phyloP scores from a whole-genome alignment of 2,113 vertebrate genomes.

The Channa argus region DNA sequence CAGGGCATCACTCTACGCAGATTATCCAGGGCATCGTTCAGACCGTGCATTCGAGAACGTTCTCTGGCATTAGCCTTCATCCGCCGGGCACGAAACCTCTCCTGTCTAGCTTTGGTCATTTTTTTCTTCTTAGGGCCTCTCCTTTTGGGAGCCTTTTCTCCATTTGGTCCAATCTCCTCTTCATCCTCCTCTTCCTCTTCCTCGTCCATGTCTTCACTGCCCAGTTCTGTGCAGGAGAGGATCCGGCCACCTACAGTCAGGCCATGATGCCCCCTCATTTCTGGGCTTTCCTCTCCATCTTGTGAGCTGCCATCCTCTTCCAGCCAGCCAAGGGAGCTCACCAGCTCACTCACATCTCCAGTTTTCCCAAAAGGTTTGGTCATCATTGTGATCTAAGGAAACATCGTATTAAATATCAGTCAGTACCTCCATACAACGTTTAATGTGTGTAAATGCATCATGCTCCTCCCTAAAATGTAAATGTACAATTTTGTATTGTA shows the following conservation, averaged over 20 bases:
- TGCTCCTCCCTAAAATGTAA: neutral
- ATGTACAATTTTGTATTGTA: neutral
- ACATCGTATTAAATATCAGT: constrained; percentile 30
- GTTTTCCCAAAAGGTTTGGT: constrained; percentile 85
- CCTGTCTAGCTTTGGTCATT: constrained; percentile 95
- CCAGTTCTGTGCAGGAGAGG: constrained; percentile 80
- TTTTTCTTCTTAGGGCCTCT: constrained; percentile 99
- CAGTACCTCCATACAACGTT: neutral
- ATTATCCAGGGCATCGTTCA: constrained; percentile 95
- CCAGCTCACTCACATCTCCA: constrained; percentile 86
- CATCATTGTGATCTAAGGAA: constrained; percentile 86
- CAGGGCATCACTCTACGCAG: constrained; percentile 96
- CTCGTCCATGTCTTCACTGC: constrained; percentile 81
- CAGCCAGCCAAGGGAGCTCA: constrained; percentile 87
- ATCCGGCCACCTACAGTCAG: constrained; percentile 55
- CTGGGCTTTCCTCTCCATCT: constrained; percentile 82
- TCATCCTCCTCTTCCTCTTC: constrained; percentile 90
- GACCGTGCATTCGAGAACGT: constrained; percentile 93
- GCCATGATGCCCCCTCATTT: constrained; percentile 62
- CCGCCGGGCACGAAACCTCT: constrained; percentile 90
- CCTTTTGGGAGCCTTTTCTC: constrained; percentile 89
- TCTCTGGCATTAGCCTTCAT: constrained; percentile 96
- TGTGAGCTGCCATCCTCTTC: constrained; percentile 85
- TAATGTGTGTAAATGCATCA: constrained; percentile 4
- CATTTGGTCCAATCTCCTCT: constrained; percentile 81